Evolutionary conservation across 1,140 invertebrate genomes (phyloP).

Genomic region (Diorhabda sublineata): DNA sequence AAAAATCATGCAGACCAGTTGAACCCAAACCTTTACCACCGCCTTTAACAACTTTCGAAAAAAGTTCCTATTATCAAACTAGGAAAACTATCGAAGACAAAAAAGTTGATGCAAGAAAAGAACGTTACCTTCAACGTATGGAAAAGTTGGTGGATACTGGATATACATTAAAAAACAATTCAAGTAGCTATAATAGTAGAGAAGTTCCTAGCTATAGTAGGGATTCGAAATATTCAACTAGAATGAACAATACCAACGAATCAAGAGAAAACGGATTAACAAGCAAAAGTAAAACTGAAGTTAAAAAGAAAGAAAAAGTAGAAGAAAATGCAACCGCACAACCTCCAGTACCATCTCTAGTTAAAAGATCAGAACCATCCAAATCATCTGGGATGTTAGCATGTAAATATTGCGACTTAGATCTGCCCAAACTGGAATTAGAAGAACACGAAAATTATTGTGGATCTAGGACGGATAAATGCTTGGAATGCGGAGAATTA

Average conservation of each 20-base stretch:
- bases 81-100: constrained; percentile 34
- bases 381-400: constrained; percentile 39
- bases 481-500: constrained; percentile 59
- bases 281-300: constrained; percentile 3
- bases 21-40: constrained; percentile 26
- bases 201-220: neutral
- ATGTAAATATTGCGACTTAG: constrained; percentile 61
- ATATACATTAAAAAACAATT: constrained; percentile 24
- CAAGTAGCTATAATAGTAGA: neutral
- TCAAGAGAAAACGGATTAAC: constrained; percentile 2
- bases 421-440: constrained; percentile 55
- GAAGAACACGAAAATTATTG: constrained; percentile 61
- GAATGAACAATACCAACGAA: constrained; percentile 5
- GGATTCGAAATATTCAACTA: constrained; percentile 3
- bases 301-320: constrained; percentile 8
- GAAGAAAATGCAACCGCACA: constrained; percentile 4
- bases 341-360: neutral
- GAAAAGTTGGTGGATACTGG: constrained; percentile 35
- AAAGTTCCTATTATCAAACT: constrained; percentile 34
- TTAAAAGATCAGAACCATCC: constrained; percentile 13
- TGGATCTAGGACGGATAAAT: constrained; percentile 62
- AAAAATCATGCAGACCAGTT: constrained; percentile 31
- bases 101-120: constrained; percentile 28
- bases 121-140: constrained; percentile 30
- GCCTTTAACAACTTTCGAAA: constrained; percentile 32